phyloP scores from a whole-genome alignment of 2,888 invertebrate species.

The Alsophila aescularia region DNA sequence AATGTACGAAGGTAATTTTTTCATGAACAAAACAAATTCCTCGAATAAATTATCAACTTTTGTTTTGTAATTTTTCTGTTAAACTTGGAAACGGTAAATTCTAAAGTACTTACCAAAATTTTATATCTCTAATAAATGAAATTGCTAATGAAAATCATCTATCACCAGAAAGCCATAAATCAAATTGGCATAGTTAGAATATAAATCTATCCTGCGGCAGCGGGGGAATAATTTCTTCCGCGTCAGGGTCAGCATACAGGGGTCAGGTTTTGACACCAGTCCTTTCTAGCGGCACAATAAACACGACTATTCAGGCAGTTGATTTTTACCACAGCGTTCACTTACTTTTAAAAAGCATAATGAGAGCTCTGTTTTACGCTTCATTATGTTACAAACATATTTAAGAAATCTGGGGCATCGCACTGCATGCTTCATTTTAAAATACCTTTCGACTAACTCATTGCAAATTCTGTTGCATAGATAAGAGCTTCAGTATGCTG shows the following conservation, averaged over 20 bases:
- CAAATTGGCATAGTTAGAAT: constrained; percentile 39
- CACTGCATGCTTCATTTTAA: constrained; percentile 22
- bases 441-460: constrained; percentile 19
- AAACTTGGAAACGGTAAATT: constrained; percentile 2
- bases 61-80: not conserved
- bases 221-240: constrained; percentile 79
- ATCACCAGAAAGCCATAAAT: constrained; percentile 25
- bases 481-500: constrained; percentile 14
- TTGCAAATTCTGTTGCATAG: constrained; percentile 20
- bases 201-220: constrained; percentile 48
- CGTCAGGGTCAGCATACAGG: constrained; percentile 71
- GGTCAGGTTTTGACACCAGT: constrained; percentile 65
- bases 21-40: constrained; percentile 11
- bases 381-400: constrained; percentile 1
- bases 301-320: not conserved
- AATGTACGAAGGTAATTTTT: constrained; percentile 32
- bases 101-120: not conserved
- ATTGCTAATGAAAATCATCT: constrained; percentile 18
- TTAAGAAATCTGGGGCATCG: constrained; percentile 17
- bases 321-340: too few species aligned
- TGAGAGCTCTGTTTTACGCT: constrained; percentile 1
- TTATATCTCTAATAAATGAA: constrained; percentile 10
- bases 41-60: constrained; percentile 4
- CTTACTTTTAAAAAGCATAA: not conserved
- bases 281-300: constrained; percentile 38